phyloP scores from a whole-genome alignment of 2,113 vertebrate species.

The Rafetus swinhoei region DNA sequence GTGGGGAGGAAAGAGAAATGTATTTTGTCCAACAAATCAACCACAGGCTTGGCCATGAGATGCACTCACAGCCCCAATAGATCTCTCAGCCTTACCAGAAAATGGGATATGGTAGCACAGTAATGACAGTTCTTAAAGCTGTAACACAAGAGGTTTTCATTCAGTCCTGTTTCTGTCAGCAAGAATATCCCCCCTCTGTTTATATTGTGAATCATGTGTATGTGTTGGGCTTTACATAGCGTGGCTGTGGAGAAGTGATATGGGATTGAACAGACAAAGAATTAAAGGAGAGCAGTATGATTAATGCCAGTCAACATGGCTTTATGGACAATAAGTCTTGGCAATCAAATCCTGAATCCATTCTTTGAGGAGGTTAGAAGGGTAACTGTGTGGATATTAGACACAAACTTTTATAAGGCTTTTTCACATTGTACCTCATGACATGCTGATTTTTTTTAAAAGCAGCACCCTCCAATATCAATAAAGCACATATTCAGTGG shows the following conservation, averaged over 20 bases:
- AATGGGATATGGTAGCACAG: neutral
- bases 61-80: neutral
- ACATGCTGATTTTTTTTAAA: too few relatives aligned
- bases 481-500: too few relatives aligned
- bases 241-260: neutral
- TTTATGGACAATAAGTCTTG: neutral
- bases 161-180: neutral
- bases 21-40: neutral
- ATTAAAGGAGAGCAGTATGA: neutral
- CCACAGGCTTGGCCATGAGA: neutral
- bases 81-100: neutral
- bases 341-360: neutral
- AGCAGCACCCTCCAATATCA: too few relatives aligned
- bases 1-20: rapidly evolving
- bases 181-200: neutral
- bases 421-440: too few relatives aligned
- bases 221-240: neutral
- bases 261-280: neutral
- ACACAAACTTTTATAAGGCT: too few relatives aligned
- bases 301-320: neutral
- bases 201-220: rapidly evolving
- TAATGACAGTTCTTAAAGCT: neutral
- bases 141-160: neutral
- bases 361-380: too few relatives aligned
- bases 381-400: too few relatives aligned